phyloP scores from a whole-genome alignment of 2,113 vertebrate genomes.

The Hippocampus barbouri region DNA sequence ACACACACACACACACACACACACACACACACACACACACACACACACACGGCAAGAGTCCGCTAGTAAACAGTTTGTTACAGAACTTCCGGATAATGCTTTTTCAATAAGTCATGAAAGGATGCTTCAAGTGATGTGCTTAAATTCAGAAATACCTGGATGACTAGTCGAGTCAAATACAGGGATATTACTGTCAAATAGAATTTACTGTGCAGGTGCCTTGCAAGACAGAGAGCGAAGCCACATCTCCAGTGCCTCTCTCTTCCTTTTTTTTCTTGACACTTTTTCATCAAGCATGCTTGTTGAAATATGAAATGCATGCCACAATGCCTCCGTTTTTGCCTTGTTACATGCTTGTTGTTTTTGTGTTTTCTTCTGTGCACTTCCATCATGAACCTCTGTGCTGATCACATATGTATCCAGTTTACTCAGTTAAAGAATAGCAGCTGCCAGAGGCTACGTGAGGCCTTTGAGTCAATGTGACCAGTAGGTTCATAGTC shows the following conservation, averaged over 20 bases:
- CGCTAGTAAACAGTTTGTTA: background rate
- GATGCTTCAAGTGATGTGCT: too few relatives aligned
- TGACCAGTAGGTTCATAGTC: too few relatives aligned
- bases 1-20: conserved; percentile 16
- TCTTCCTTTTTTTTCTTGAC: too few relatives aligned
- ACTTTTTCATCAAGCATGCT: too few relatives aligned
- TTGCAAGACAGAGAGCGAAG: background rate
- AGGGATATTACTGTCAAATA: conserved; percentile 2
- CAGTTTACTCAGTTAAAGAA: background rate
- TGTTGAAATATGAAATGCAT: too few relatives aligned
- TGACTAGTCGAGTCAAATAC: background rate
- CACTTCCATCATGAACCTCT: background rate
- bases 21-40: conserved; percentile 20
- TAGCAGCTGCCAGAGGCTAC: too few relatives aligned
- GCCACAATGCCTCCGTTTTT: too few relatives aligned
- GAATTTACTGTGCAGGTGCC: background rate
- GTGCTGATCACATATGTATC: background rate
- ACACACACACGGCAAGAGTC: conserved; percentile 2
- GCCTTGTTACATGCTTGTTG: too few relatives aligned
- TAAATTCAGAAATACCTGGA: background rate
- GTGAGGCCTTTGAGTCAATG: too few relatives aligned
- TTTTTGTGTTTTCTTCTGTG: too few relatives aligned
- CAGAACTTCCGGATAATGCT: conserved; percentile 32
- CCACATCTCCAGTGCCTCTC: too few relatives aligned
- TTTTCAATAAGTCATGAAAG: background rate